These are phyloP conservation scores for Rhinatrema bivittatum DNA, from an alignment of 2,797 vertebrate genomes.

Conservation along the genomic window DNA sequence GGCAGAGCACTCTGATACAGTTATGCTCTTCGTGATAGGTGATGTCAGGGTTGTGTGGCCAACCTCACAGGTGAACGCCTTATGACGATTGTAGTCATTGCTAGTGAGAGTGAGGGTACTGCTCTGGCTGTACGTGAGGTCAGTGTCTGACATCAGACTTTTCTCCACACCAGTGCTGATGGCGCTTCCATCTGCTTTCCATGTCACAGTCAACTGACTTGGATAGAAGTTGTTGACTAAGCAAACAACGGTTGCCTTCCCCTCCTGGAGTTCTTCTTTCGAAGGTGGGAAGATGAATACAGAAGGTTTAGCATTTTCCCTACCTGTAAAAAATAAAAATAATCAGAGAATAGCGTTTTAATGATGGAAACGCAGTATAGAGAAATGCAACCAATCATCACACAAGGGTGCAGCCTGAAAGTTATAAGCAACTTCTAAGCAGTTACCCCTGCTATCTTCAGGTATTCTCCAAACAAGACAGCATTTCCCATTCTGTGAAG, in stretches of 20 bases:
- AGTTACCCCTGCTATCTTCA: too few species aligned
- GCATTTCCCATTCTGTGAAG: background rate
- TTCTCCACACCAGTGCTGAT: accelerated
- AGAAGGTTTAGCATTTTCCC: background rate
- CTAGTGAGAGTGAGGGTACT: slow-evolving; percentile 10
- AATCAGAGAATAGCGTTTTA: background rate
- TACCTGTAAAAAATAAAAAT: slow-evolving; percentile 11
- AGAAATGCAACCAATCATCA: background rate
- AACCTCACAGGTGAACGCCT: background rate
- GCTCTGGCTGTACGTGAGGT: slow-evolving; percentile 34
- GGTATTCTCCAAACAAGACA: background rate
- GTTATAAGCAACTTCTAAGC: too few species aligned
- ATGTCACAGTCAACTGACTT: accelerated
- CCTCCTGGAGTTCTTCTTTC: accelerated
- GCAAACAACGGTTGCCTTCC: slow-evolving; percentile 7
- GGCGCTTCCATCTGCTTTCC: background rate
- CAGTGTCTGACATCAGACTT: background rate
- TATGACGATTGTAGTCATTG: accelerated
- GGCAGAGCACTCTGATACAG: background rate
- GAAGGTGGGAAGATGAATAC: slow-evolving; percentile 23
- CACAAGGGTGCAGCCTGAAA: background rate
- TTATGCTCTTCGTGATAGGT: background rate
- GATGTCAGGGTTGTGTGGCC: background rate
- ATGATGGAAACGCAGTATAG: background rate
- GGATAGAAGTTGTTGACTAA: slow-evolving; percentile 25